A percentile compares a stretch with the other conserved stretches of the same genome.
Evolutionary conservation across 2,888 invertebrate genomes (phyloP).

Genomic region (Dasysyrphus tricinctus): DNA sequence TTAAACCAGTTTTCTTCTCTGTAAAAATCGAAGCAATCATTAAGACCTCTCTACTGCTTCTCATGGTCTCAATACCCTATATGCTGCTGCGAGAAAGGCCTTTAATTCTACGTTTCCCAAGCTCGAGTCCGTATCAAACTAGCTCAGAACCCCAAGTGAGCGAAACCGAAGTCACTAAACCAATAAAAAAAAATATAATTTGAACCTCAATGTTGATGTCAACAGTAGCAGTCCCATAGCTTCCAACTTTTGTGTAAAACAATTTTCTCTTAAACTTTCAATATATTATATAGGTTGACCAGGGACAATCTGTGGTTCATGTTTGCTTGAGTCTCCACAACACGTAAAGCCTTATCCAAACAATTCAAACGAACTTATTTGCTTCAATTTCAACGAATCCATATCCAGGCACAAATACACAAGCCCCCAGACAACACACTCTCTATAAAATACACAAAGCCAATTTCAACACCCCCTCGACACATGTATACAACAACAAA

Average conservation of each 20-base stretch:
- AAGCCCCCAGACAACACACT: not conserved
- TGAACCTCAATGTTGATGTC: not conserved
- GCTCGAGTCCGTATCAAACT: not conserved
- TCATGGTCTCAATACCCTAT: too few species aligned
- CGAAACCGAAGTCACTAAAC: not conserved
- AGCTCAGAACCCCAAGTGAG: not conserved
- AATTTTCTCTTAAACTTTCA: slow-evolving; percentile 3
- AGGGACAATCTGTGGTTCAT: not conserved
- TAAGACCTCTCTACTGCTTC: too few species aligned
- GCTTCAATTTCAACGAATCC: slow-evolving; percentile 17
- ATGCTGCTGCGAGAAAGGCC: too few species aligned
- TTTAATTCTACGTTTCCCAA: too few species aligned
- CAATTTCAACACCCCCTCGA: not conserved
- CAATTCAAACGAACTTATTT: slow-evolving; percentile 20
- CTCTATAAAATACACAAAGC: not conserved
- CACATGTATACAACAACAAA: not conserved
- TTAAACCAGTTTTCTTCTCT: too few species aligned
- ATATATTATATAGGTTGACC: not conserved
- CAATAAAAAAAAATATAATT: not conserved
- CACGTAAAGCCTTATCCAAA: slow-evolving; percentile 18
- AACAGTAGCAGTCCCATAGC: not conserved
- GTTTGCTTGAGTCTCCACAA: slow-evolving; percentile 1
- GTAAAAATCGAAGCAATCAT: too few species aligned
- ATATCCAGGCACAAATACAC: not conserved
- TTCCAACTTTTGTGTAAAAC: not conserved